Evolutionary conservation across 2,797 vertebrate species (phyloP).

Genomic region (Poeciliopsis paucimaculata): DNA sequence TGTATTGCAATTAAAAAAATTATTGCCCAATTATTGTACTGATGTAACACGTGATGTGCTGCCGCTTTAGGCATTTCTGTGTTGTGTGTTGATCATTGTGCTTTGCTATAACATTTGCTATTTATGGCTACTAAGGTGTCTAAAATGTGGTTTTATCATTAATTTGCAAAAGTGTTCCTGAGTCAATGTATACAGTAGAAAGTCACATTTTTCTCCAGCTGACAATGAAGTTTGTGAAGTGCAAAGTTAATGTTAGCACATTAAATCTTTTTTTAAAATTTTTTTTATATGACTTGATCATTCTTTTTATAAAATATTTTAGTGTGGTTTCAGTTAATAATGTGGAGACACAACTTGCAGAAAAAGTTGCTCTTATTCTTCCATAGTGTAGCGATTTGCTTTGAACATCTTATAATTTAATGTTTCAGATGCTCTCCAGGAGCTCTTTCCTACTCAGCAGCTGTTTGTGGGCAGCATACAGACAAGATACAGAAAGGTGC

Average conservation of each 20-base stretch:
- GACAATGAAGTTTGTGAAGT: background rate
- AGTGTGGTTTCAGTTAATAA: background rate
- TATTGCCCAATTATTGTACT: too few species aligned
- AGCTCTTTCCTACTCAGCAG: background rate
- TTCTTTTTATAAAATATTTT: background rate
- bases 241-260: background rate
- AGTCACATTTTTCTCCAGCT: background rate
- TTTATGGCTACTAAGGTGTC: background rate
- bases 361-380: background rate
- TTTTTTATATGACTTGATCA: background rate
- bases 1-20: too few species aligned
- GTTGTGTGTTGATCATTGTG: background rate
- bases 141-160: background rate
- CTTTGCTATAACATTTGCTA: background rate
- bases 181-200: background rate
- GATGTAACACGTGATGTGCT: background rate
- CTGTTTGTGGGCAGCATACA: background rate
- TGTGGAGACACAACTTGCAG: background rate
- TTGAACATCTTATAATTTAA: background rate
- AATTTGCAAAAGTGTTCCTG: background rate
- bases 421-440: background rate
- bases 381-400: background rate
- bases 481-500: background rate
- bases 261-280: background rate
- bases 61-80: background rate